Conservation (phyloP, 1,140 invertebrate species). For the Euwallacea similis region DNA sequence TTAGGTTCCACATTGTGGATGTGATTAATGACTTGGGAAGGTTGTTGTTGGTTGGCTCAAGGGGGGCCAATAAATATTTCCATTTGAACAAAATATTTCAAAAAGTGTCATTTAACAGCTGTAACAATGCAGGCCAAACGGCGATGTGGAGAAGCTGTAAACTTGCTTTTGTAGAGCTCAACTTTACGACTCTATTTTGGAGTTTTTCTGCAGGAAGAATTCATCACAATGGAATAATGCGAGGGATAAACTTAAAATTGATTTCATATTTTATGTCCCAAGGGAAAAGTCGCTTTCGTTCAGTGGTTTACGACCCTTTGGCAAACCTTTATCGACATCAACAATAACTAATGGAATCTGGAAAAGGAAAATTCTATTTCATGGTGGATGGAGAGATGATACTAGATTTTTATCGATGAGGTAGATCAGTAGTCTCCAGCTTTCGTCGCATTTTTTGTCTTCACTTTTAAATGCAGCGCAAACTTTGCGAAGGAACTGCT, state of each 20-base stretch:
- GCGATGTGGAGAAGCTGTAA: neutral
- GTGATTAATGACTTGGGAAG: slow-evolving; percentile 46
- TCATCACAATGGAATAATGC: slow-evolving; percentile 9
- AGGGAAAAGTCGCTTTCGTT: neutral
- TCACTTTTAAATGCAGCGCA: neutral
- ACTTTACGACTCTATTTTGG: slow-evolving; percentile 11
- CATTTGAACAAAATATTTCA: slow-evolving; percentile 27
- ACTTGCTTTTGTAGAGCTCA: neutral
- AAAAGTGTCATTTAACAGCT: too few species aligned
- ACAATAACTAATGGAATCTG: neutral
- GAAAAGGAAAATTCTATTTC: slow-evolving; percentile 1
- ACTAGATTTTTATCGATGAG: neutral
- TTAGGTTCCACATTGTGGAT: slow-evolving; percentile 47
- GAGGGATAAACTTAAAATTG: slow-evolving; percentile 13
- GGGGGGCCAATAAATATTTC: slow-evolving; percentile 47
- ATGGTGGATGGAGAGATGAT: neutral
- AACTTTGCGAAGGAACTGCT: neutral
- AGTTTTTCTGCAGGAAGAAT: slow-evolving; percentile 4
- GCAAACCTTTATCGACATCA: slow-evolving; percentile 3
- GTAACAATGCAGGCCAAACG: too few species aligned
- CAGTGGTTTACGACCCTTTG: slow-evolving; percentile 1
- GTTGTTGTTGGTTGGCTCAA: slow-evolving; percentile 43
- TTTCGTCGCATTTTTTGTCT: neutral
- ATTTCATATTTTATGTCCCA: slow-evolving; percentile 11
- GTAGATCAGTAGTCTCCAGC: neutral